Evolutionary conservation across 2,113 vertebrate genomes (phyloP).

Genomic region (Chaetura pelagica): DNA sequence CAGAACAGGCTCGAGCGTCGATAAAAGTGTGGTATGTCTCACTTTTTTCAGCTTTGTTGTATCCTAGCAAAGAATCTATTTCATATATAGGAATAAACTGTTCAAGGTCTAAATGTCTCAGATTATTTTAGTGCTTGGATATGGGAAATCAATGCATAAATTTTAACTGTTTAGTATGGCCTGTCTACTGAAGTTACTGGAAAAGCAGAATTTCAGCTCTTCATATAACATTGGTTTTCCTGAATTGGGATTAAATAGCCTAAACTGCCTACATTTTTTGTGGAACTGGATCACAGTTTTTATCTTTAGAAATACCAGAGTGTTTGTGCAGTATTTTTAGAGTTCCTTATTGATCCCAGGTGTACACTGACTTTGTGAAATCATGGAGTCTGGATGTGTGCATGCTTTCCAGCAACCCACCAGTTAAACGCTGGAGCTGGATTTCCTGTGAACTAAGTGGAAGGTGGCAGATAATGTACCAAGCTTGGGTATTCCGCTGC

Average conservation of each 20-base stretch:
- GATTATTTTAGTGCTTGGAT: neutral
- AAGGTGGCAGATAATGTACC: neutral
- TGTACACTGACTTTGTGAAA: neutral
- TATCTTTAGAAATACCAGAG: neutral
- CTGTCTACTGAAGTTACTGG: neutral
- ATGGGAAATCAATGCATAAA: neutral
- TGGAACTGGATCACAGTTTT: neutral
- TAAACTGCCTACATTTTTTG: neutral
- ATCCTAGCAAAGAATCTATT: neutral
- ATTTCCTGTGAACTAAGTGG: neutral
- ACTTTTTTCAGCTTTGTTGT: neutral
- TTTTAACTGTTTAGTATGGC: neutral
- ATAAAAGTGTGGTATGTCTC: constrained; percentile 92
- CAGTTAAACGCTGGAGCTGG: neutral
- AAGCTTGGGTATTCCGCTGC: neutral
- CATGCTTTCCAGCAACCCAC: neutral
- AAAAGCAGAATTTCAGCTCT: neutral
- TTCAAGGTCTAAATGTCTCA: neutral
- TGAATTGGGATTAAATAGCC: neutral
- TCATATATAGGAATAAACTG: neutral
- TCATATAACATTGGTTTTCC: neutral
- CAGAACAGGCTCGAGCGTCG: constrained; percentile 85
- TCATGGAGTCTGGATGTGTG: neutral
- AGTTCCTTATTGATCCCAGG: neutral
- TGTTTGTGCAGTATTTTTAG: neutral